Evolutionary conservation across 2,888 invertebrate genomes (phyloP), one percentile per base, ranked within the genome.

Genomic region (Lathronympha strigana): DNA sequence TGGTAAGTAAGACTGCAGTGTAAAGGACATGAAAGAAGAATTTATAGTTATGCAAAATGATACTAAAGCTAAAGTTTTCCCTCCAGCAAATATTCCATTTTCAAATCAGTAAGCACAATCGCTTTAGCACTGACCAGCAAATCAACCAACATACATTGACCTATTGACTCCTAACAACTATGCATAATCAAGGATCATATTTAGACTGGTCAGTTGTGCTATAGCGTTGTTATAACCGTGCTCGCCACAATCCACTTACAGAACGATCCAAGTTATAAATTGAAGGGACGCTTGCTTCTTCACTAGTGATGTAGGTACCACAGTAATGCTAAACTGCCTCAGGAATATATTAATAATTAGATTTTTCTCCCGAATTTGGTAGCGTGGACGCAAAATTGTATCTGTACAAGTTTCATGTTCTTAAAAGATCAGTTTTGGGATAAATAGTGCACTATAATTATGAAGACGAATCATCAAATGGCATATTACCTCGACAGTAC

Each of bases 201-300:
- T 2, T 36, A 36, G 15, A 40, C 40, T 40, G 40, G 40, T 40
- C 17, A 17, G 17, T 17, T 4, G 5, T 15, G 4, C 40, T 17
- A 17, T 4, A 17, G 40, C 15, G 1, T 4, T 17, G 40, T 17
- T 3, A 40, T 9, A 6, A 17, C 40, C 40, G 11, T 11, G 11
- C 33, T 40, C 17, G 25, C 57, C 57, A 13, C 57, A 57, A 57
- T 57, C 57, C 57, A 57, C n/a, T 61, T 40, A 53, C 21, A 33
- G 53, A 33, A 21, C 15, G 21, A 53, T 53, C 43, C 33, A 40
- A 21, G 43, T 43, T 43, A 31, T 61, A 53, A 61, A 61, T 61
- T 53, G 53, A 53, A 53, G 28, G 53, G 31, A 31, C 43, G 51
- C 28, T 50, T 40, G 33, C 53, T 43, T 19, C 23, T 28, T 17